Evolutionary conservation across 1,140 invertebrate species (phyloP).

Genomic region (Gonatopus flavifemur): DNA sequence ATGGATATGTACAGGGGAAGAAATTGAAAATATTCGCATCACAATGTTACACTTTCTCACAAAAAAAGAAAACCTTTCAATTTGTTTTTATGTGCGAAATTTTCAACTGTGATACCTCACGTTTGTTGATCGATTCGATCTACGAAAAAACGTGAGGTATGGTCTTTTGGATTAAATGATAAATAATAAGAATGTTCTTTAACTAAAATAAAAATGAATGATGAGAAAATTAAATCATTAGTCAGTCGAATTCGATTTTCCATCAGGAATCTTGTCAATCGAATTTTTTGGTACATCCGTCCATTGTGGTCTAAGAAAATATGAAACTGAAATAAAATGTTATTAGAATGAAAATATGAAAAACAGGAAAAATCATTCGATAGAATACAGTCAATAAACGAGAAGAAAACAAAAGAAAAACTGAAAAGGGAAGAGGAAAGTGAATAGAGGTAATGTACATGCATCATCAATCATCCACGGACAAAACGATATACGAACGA

Average conservation of each 20-base stretch:
- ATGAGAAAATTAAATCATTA: no score
- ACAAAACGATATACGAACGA: constrained; percentile 40
- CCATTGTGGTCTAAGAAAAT: background rate
- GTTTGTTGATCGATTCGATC: no score
- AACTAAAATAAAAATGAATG: no score
- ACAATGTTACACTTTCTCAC: constrained; percentile 1
- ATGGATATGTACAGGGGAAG: background rate
- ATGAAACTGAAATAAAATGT: constrained; percentile 3
- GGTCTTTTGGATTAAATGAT: no score
- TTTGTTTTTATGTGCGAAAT: no score
- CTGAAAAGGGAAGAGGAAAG: constrained; percentile 15
- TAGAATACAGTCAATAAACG: constrained; percentile 19
- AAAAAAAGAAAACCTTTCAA: no score
- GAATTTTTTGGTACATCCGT: no score
- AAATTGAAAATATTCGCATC: constrained; percentile 1
- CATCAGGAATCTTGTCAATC: no score
- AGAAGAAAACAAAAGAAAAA: constrained; percentile 12
- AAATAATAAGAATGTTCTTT: no score
- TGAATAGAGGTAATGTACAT: constrained; percentile 24
- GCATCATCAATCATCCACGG: constrained; percentile 35
- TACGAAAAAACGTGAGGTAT: no score
- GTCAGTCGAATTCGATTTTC: no score
- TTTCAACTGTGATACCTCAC: no score
- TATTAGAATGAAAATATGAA: constrained; percentile 1
- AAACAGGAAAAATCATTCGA: constrained; percentile 2